Evolutionary conservation across 2,888 invertebrate species (phyloP), one percentile per base, ranked within the genome.

Genomic region (Archaeoteleia sp.): DNA sequence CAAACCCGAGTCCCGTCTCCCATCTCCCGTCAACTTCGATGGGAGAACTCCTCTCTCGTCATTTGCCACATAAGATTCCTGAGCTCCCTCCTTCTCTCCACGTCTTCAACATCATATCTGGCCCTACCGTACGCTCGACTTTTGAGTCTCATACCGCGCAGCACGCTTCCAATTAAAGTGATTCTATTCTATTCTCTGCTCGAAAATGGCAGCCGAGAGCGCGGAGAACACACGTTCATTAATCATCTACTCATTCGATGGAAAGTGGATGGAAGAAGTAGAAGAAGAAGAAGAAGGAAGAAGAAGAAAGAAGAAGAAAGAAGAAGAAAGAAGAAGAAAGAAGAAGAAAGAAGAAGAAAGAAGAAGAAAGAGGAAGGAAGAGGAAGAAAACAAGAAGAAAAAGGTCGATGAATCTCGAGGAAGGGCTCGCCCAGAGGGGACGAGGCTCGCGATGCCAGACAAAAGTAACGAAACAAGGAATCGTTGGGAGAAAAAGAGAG

Each of bases 211-310:
- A 29, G 49, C 46, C 45, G 53, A 30, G 25, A 54, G 40, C 34
- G 60, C 48, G 34, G 32, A 57, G 67, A n/a, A n/a, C 62, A 46
- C 55, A 55, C 73, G 67, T 70, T 73, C 74, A 77, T 78, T 78
- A 78, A 78, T 76, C 75, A 78, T 76, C 74, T 68, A 53, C 63
- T 53, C 72, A 75, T 73, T 76, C 75, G 77, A 76, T 74, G 74
- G 73, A 75, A 75, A 75, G 74, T 74, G 70, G 72, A 70, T 72
- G 70, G 62, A 70, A 62, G 69, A 60, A 46, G 54, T 25, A 61
- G 30, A 45, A 61, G 48, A 15, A 45, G 20, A 29, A 51, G 30
- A 42, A 20, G 20, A 2, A 17, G 9, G 39, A 35, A 49, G 39
- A 61, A 62, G 53, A 53, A 34, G 30, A 49, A 32, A 23, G 35